Evolutionary conservation across 2,113 vertebrate genomes (phyloP).

Genomic region (Thymallus thymallus): DNA sequence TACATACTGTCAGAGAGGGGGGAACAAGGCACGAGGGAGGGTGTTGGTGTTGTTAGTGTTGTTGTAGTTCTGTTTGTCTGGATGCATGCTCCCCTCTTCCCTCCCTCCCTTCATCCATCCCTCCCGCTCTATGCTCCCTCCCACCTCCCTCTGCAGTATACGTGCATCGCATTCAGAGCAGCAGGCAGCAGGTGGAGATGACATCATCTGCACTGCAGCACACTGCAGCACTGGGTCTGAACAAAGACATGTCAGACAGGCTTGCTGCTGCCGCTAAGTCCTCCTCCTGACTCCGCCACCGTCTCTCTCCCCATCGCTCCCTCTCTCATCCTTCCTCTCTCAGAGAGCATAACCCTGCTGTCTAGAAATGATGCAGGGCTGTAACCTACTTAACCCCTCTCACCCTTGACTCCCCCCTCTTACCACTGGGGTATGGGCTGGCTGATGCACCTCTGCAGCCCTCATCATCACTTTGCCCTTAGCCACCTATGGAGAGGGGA

Average conservation of each 20-base stretch:
- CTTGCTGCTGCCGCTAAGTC: conserved; percentile 34
- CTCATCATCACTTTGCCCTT: conserved; percentile 14
- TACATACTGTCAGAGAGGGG: conserved; percentile 61
- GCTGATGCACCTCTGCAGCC: conserved; percentile 32
- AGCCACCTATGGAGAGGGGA: neutral
- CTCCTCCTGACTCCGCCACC: conserved; percentile 30
- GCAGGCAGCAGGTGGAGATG: conserved; percentile 78
- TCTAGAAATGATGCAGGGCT: conserved; percentile 33
- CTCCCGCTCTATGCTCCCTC: conserved; percentile 54
- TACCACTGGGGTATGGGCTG: neutral
- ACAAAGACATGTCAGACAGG: conserved; percentile 81
- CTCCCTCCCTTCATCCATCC: conserved; percentile 41
- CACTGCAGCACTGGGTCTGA: conserved; percentile 81
- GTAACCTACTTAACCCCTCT: conserved; percentile 31
- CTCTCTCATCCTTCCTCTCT: neutral
- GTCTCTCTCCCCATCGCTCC: conserved; percentile 13
- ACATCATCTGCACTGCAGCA: conserved; percentile 86
- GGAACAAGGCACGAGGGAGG: conserved; percentile 40
- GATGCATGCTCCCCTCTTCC: conserved; percentile 42
- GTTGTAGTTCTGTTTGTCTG: conserved; percentile 66
- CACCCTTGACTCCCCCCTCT: conserved; percentile 25
- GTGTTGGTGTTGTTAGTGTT: conserved; percentile 51
- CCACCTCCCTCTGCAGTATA: conserved; percentile 75
- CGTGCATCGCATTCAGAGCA: conserved; percentile 80
- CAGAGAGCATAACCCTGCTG: conserved; percentile 25